Conservation (phyloP, 2,113 vertebrate species). For the Naja naja region DNA sequence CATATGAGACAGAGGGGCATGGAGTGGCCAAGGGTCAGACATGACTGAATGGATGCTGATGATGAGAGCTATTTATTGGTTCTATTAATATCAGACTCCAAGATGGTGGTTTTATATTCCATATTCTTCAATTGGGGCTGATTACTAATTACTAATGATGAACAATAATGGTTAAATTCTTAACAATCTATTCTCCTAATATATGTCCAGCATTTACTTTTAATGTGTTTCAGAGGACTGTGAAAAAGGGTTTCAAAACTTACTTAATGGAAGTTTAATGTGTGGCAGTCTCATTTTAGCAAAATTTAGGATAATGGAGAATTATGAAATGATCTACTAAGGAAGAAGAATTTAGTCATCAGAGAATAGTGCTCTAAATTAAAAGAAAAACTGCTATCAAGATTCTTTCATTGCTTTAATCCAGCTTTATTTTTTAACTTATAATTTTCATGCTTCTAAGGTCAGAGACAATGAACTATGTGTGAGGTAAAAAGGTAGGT, state of each 20-base stretch:
- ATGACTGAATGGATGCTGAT: background rate
- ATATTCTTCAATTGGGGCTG: background rate
- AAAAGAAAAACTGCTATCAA: background rate
- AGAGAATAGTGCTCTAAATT: background rate
- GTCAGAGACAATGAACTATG: rapidly evolving
- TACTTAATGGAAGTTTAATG: background rate
- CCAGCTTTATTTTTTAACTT: background rate
- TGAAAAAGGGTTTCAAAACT: constrained; percentile 3
- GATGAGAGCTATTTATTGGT: background rate
- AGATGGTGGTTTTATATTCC: background rate
- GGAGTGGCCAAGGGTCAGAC: background rate
- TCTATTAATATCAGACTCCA: background rate
- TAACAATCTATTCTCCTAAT: background rate
- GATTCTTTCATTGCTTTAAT: background rate
- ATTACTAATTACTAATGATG: background rate
- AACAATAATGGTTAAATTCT: background rate
- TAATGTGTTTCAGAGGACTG: background rate
- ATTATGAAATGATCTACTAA: background rate
- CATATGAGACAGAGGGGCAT: background rate
- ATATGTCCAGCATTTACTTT: background rate
- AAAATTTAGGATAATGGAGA: background rate
- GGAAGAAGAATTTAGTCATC: background rate
- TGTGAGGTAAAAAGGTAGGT: rapidly evolving
- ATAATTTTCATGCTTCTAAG: background rate
- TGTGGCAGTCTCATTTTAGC: background rate